These are phyloP conservation scores for Peromyscus attwateri DNA, from an alignment of 2,797 vertebrate species.

Conservation along the genomic window DNA sequence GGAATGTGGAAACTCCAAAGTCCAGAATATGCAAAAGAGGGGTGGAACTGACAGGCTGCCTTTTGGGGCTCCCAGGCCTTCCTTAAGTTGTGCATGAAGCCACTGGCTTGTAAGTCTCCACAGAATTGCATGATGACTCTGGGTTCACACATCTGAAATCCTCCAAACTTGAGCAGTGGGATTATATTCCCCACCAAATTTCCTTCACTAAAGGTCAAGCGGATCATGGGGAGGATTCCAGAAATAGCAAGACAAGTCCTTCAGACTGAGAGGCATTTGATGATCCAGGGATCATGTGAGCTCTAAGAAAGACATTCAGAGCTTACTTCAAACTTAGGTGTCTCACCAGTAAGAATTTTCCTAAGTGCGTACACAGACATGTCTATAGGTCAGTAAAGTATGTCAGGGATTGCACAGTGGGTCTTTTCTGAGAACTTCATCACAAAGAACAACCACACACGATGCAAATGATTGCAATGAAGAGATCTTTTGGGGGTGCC, in stretches of 20 bases:
- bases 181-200: constrained; percentile 55
- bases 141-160: constrained; percentile 55
- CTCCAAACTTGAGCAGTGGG: accelerated
- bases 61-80: not conserved
- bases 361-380: not conserved
- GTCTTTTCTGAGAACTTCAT: not conserved
- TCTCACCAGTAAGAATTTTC: not conserved
- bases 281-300: constrained; percentile 45
- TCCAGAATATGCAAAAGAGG: not conserved
- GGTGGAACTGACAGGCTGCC: not conserved
- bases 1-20: not conserved
- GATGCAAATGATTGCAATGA: not conserved
- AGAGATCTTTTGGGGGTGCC: not conserved
- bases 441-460: not conserved
- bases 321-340: constrained; percentile 10
- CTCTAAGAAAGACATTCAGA: constrained; percentile 45
- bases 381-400: not conserved
- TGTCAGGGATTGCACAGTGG: accelerated
- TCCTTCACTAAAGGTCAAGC: constrained; percentile 66
- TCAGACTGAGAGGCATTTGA: constrained; percentile 54
- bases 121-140: not conserved
- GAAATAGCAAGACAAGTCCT: constrained; percentile 74
- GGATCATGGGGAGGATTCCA: constrained; percentile 61
- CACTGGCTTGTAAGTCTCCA: not conserved
- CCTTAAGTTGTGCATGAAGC: not conserved